Evolutionary conservation across 2,113 vertebrate genomes (phyloP).

Genomic region (Rhinolophus ferrumequinum): DNA sequence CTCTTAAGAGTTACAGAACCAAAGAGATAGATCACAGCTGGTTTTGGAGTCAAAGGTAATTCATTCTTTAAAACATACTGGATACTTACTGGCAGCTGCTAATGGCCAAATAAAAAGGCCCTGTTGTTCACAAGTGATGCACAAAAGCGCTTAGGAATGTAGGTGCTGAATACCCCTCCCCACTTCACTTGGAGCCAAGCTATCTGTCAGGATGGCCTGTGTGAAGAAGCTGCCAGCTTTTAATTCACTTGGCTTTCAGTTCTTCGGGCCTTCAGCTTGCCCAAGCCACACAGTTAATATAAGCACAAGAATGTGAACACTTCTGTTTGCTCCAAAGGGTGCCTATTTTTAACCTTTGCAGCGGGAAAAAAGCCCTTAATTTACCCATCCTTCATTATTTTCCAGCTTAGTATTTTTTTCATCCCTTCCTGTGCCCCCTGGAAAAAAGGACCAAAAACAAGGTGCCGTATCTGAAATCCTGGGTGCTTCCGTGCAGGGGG

Average conservation of each 20-base stretch:
- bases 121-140: neutral
- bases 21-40: neutral
- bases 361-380: neutral
- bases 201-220: neutral
- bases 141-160: neutral
- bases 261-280: neutral
- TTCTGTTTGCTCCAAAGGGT: neutral
- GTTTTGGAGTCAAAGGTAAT: conserved; percentile 4
- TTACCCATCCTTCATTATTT: conserved; percentile 1
- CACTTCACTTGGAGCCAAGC: neutral
- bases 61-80: neutral
- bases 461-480: neutral
- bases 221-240: neutral
- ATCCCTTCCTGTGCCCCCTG: neutral
- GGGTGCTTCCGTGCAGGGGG: neutral
- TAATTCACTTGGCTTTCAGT: neutral
- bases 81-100: neutral
- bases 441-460: neutral
- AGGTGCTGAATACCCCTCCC: neutral
- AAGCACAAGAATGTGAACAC: neutral
- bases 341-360: neutral
- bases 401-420: neutral
- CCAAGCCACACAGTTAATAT: neutral
- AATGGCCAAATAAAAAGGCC: conserved; percentile 3
- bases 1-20: neutral